phyloP scores from a whole-genome alignment of 2,888 invertebrate genomes.

The Chamaedrilus cognettii region DNA sequence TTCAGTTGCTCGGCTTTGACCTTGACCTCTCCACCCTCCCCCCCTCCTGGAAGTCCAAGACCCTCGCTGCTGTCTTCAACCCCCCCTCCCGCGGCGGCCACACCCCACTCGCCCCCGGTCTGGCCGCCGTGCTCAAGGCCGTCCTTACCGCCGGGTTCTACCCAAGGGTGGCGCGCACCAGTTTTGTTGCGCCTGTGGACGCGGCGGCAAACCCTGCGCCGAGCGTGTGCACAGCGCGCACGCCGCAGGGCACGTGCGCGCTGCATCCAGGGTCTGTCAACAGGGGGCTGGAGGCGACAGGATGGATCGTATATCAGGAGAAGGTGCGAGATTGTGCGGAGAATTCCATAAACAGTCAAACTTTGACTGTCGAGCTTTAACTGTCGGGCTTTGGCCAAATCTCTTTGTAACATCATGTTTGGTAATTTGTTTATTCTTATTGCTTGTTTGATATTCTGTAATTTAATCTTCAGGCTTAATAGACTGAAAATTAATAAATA shows the following conservation, averaged over 20 bases:
- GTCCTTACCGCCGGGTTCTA: conserved; percentile 42
- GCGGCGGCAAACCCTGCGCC: conserved; percentile 45
- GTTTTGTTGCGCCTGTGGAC: conserved; percentile 38
- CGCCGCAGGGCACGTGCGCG: conserved; percentile 47
- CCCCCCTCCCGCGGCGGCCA: not conserved
- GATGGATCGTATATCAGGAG: conserved; percentile 53
- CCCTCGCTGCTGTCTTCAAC: not conserved
- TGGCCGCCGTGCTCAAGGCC: conserved; percentile 48
- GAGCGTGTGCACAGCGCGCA: conserved; percentile 46
- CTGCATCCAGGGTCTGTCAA: conserved; percentile 56
- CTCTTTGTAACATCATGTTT: too few species aligned
- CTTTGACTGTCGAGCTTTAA: too few species aligned
- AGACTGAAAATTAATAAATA: too few species aligned
- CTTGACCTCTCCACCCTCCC: conserved; percentile 5
- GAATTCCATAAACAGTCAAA: too few species aligned
- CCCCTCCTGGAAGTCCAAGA: not conserved
- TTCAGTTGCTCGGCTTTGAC: conserved; percentile 47
- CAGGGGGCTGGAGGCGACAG: conserved; percentile 44
- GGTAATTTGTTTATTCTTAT: too few species aligned
- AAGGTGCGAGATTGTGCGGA: conserved; percentile 51
- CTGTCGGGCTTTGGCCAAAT: too few species aligned
- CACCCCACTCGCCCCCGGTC: conserved; percentile 34
- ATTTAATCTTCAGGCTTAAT: too few species aligned
- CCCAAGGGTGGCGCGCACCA: conserved; percentile 43
- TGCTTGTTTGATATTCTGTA: too few species aligned